These are phyloP conservation scores for Norana najaformis DNA, from an alignment of 2,888 invertebrate genomes.

Conservation along the genomic window DNA sequence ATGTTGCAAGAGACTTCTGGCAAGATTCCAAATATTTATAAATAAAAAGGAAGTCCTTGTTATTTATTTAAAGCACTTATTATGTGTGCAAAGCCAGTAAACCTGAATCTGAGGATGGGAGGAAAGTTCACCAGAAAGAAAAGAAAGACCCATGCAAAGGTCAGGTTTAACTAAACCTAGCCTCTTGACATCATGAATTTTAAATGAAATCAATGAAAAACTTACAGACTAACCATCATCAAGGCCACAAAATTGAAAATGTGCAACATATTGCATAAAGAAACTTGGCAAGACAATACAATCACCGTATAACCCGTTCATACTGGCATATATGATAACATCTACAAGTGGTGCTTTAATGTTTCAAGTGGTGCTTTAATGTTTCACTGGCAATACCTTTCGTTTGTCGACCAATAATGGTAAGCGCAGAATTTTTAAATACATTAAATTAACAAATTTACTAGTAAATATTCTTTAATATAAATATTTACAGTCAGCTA, in stretches of 20 bases:
- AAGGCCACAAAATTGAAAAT: background rate
- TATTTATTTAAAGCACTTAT: background rate
- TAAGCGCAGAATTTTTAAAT: no score
- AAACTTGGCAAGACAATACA: background rate
- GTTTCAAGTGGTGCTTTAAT: no score
- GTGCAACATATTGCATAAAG: background rate
- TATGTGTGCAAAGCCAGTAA: background rate
- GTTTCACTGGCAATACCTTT: no score
- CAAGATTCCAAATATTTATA: background rate
- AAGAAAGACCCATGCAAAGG: background rate
- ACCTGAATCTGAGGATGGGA: background rate
- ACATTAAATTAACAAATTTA: no score
- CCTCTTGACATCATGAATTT: background rate
- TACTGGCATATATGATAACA: no score
- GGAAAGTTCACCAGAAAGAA: background rate
- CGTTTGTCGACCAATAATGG: no score
- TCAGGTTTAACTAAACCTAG: background rate
- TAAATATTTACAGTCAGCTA: no score
- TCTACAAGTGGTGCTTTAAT: no score
- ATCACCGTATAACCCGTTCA: no score
- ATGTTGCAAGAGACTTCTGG: background rate
- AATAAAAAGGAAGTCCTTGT: background rate
- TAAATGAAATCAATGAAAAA: background rate
- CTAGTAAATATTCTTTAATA: no score
- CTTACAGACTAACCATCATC: background rate